These are phyloP conservation scores for Cheilosia scutellata DNA, from an alignment of 2,888 invertebrate genomes.

Conservation along the genomic window DNA sequence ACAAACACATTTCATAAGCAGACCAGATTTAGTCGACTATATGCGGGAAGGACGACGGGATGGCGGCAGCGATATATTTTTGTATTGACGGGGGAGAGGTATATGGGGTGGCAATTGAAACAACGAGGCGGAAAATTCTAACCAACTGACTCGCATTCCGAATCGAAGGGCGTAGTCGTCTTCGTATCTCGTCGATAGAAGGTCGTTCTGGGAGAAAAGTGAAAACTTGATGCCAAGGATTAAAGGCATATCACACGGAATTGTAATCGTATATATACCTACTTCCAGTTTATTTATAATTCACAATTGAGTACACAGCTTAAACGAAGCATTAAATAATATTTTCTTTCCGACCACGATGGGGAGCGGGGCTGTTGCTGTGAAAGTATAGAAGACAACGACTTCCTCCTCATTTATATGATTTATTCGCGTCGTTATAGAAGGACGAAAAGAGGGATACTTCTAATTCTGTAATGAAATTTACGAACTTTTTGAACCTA, in stretches of 20 bases:
- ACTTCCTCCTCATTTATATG: constrained; percentile 68
- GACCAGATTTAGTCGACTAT: background rate
- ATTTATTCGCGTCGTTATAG: constrained; percentile 65
- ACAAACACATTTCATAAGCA: constrained; percentile 66
- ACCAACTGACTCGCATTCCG: constrained; percentile 37
- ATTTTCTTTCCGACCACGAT: constrained; percentile 39
- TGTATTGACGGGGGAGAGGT: background rate
- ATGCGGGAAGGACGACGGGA: constrained; percentile 16
- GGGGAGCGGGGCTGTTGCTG: background rate
- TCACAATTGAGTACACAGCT: constrained; percentile 71
- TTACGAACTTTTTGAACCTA: constrained; percentile 70
- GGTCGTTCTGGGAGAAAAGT: constrained; percentile 38
- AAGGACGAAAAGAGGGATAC: constrained; percentile 21
- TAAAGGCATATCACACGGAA: constrained; percentile 69
- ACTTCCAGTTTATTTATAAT: constrained; percentile 68
- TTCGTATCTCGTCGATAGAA: constrained; percentile 20
- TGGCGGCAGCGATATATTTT: background rate
- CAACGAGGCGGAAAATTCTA: constrained; percentile 64
- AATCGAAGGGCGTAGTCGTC: constrained; percentile 43
- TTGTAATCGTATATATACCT: constrained; percentile 44
- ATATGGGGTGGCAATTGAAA: constrained; percentile 68
- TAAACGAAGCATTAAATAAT: constrained; percentile 74
- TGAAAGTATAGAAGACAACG: constrained; percentile 36
- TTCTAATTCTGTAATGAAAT: constrained; percentile 71
- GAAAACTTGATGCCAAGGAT: constrained; percentile 58